phyloP scores from a whole-genome alignment of 2,113 vertebrate species.

The Circaetus gallicus region DNA sequence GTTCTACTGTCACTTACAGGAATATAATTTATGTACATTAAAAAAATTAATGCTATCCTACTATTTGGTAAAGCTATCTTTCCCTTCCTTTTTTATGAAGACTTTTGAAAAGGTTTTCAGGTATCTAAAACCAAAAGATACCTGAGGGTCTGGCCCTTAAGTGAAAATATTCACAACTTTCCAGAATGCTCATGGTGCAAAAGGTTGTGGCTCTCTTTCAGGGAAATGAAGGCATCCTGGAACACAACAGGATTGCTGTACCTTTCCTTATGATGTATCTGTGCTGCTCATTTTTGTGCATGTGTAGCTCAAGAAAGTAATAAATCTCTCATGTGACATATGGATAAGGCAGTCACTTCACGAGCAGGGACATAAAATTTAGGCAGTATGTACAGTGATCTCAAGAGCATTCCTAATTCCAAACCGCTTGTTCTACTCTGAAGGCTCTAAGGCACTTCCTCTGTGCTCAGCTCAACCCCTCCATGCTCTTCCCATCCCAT shows the following conservation, averaged over 20 bases:
- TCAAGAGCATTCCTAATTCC: background rate
- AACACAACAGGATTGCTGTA: background rate
- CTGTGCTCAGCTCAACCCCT: background rate
- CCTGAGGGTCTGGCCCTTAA: background rate
- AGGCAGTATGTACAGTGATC: background rate
- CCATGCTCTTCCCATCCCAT: background rate
- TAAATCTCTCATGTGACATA: background rate
- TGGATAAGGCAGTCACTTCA: background rate
- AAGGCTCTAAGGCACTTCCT: background rate
- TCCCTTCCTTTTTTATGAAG: background rate
- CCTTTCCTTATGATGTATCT: background rate
- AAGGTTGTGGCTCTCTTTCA: background rate
- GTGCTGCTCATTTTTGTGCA: background rate
- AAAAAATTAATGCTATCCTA: background rate
- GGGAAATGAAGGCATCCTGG: background rate
- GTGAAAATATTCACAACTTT: background rate
- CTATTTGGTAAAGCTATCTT: background rate
- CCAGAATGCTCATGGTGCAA: background rate
- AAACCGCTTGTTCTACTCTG: background rate
- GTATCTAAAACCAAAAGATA: background rate
- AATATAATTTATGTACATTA: background rate
- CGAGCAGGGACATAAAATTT: background rate
- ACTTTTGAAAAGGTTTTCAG: background rate
- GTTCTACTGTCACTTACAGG: background rate
- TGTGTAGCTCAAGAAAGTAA: background rate